phyloP scores from a whole-genome alignment of 1,140 invertebrate species.

The Hydropsyche tenuis region DNA sequence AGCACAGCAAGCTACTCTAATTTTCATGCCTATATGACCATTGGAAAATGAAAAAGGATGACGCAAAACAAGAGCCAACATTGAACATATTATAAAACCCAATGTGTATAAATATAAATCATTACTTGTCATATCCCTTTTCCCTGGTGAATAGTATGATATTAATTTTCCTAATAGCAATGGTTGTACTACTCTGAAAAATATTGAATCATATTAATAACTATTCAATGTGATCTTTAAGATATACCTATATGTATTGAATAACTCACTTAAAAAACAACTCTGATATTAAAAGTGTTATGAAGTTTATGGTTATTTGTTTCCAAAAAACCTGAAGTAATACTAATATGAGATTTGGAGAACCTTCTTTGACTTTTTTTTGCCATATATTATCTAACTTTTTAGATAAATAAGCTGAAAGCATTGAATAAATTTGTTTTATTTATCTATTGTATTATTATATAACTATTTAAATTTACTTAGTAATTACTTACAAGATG shows the following conservation, averaged over 20 bases:
- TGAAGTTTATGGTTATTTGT: background rate
- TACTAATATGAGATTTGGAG: constrained; percentile 29
- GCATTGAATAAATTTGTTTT: constrained; percentile 13
- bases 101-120: constrained; percentile 36
- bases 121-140: constrained; percentile 1
- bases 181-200: constrained; percentile 43
- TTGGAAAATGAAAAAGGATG: constrained; percentile 70
- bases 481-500: constrained; percentile 18
- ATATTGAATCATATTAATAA: background rate
- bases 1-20: constrained; percentile 54
- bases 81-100: constrained; percentile 54
- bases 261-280: background rate
- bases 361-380: constrained; percentile 29
- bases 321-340: constrained; percentile 41
- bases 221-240: constrained; percentile 2
- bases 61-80: constrained; percentile 55
- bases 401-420: constrained; percentile 39
- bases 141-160: constrained; percentile 27
- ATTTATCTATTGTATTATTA: background rate
- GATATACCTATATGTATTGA: background rate
- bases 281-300: background rate
- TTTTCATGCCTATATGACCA: constrained; percentile 58
- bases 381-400: constrained; percentile 40
- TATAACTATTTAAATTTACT: background rate
- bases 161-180: constrained; percentile 44